A percentile compares a stretch with the other conserved stretches of the same genome.
These are phyloP conservation scores for Malaclemys terrapin DNA, from an alignment of 2,113 vertebrate genomes.

Conservation along the genomic window DNA sequence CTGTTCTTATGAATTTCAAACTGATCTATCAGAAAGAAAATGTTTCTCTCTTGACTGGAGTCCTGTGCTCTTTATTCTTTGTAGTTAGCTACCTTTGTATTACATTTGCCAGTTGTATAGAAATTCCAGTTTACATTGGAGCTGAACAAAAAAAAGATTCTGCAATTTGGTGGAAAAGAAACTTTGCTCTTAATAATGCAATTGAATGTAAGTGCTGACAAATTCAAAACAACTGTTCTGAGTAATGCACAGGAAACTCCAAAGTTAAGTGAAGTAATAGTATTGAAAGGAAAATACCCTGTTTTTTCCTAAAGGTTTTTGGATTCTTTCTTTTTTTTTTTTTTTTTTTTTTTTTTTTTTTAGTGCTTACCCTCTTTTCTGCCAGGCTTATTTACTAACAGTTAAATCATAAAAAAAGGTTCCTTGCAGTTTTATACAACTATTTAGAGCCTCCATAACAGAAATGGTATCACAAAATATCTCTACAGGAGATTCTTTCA, in stretches of 20 bases:
- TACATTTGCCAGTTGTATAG: neutral
- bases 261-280: constrained; percentile 3
- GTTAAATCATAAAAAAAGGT: neutral
- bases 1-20: neutral
- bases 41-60: neutral
- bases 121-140: constrained; percentile 16
- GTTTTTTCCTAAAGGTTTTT: neutral
- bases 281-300: constrained; percentile 18
- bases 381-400: neutral
- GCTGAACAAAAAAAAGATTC: constrained; percentile 24
- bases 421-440: neutral
- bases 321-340: neutral
- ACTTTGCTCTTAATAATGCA: neutral
- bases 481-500: neutral
- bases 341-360: neutral
- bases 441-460: neutral
- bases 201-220: neutral
- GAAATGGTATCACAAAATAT: neutral
- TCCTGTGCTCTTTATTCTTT: neutral
- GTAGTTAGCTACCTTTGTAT: neutral
- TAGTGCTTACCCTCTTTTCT: neutral
- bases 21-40: constrained; percentile 3
- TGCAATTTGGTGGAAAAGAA: neutral
- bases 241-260: constrained; percentile 6
- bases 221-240: constrained; percentile 17